phyloP scores from a whole-genome alignment of 1,140 invertebrate genomes.

The Drosophila arizonae region DNA sequence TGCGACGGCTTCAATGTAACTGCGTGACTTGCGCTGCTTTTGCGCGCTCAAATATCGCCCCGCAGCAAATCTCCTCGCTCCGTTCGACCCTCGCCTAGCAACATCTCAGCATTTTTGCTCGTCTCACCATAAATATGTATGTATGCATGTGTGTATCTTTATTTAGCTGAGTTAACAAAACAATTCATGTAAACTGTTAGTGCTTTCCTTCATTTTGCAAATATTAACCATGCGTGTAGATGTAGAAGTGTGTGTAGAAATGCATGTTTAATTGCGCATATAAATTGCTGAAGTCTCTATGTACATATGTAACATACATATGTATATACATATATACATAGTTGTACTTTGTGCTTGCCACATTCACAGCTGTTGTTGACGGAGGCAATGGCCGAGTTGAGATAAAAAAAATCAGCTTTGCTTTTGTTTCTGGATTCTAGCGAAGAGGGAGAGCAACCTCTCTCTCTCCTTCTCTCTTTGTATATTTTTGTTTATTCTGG shows the following conservation, averaged over 20 bases:
- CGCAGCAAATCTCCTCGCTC: slow-evolving; percentile 21
- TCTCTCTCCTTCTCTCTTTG: neutral
- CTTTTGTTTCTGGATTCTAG: neutral
- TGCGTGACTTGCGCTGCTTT: slow-evolving; percentile 54
- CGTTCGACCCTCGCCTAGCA: neutral
- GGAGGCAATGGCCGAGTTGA: slow-evolving; percentile 5
- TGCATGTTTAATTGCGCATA: neutral
- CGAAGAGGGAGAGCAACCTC: no score
- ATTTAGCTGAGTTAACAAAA: slow-evolving; percentile 8
- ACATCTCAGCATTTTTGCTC: slow-evolving; percentile 27
- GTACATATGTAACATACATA: no score
- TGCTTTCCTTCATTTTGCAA: slow-evolving; percentile 1
- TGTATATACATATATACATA: no score
- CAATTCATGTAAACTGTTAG: neutral
- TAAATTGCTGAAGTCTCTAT: neutral
- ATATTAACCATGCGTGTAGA: neutral
- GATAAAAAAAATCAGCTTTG: slow-evolving; percentile 18
- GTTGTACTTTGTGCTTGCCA: slow-evolving; percentile 20
- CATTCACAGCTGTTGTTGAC: slow-evolving; percentile 26
- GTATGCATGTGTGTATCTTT: neutral
- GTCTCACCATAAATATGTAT: slow-evolving; percentile 18
- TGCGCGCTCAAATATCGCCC: slow-evolving; percentile 65
- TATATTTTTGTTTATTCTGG: neutral
- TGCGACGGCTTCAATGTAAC: slow-evolving; percentile 65
- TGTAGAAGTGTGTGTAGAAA: neutral